Base-by-base conservation (phyloP, 2,888 invertebrate genomes). In the Drosophila heteroneura region DNA sequence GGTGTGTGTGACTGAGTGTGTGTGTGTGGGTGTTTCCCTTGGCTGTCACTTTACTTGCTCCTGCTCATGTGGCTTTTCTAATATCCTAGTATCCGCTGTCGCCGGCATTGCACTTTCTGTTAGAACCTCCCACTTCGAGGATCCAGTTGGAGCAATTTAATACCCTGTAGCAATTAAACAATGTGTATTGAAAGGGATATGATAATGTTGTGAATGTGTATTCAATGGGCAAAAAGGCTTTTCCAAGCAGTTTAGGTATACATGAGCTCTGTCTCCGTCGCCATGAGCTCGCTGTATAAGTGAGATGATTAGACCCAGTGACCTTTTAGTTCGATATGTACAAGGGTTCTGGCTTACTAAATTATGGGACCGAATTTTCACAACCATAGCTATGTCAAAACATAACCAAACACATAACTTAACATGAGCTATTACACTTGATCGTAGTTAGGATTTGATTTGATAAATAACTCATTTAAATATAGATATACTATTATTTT, bases 1-100 rank as follows among this genome's bases (percentile, higher is more conserved):
- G 59, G 0, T 61, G 61, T 28, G 28, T 44, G 33, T 30, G 30
- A n/a, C 28, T 16, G 32, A 10, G 16, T 22, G 22, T 26, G n/a
- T 5, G 30, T 39, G 63, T 26, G 2, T 62, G 33, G 19, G 14
- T 35, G 57, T 77, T 73, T 62, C 83, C 80, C 83, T 89, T 82
- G 74, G 62, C 80, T 83, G 89, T 82, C 86, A 85, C 80, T 85
- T 83, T 72, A 86, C 84, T 83, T 72, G 83, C 57, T 60, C 70
- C 59, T 64, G 65, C 72, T 69, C 68, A 69, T 60, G 71, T 64
- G 73, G 74, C 63, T 77, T 77, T 85, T 85, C 85, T 81, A 83
- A 87, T 83, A 80, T 87, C 85, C 76, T 73, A 59, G 70, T 53
- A 57, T 68, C 61, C 62, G 54, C 51, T 54, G 56, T 39, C 49